Conservation (phyloP, 2,797 vertebrate species). For the Acanthis flammea region DNA sequence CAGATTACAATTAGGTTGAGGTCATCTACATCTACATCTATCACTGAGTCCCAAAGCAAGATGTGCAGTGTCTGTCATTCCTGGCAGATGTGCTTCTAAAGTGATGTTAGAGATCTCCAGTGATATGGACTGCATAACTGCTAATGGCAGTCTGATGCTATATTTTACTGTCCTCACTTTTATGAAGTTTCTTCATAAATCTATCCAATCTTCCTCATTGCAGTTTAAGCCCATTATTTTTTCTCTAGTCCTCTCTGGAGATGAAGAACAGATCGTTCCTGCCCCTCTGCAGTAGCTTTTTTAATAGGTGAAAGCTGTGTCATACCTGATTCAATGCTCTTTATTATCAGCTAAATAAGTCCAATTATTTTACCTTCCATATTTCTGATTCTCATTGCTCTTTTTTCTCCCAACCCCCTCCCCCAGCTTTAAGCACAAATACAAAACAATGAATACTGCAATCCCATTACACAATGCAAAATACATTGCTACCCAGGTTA, state of each 20-base stretch:
- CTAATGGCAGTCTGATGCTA: not conserved
- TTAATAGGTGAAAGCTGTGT: not conserved
- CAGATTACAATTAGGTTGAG: not conserved
- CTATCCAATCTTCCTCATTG: not conserved
- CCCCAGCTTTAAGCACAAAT: not conserved
- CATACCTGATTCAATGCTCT: not conserved
- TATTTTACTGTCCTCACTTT: not conserved
- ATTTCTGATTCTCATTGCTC: not conserved
- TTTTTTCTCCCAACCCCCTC: rapidly evolving
- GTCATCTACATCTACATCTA: not conserved
- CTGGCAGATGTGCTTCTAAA: not conserved
- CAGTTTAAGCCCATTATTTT: not conserved
- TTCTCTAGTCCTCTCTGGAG: not conserved
- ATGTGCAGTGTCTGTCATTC: not conserved
- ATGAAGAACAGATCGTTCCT: not conserved
- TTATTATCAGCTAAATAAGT: not conserved
- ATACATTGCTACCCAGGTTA: not conserved
- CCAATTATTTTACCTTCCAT: not conserved
- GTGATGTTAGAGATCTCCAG: not conserved
- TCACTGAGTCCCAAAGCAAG: not conserved
- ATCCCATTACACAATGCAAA: not conserved
- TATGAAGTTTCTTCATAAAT: not conserved
- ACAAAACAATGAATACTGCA: not conserved
- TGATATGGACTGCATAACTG: not conserved
- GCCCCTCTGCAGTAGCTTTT: not conserved